A percentile compares a stretch with the other conserved stretches of the same genome.
phyloP scores from a whole-genome alignment of 2,113 vertebrate genomes.

The Gymnarchus niloticus region DNA sequence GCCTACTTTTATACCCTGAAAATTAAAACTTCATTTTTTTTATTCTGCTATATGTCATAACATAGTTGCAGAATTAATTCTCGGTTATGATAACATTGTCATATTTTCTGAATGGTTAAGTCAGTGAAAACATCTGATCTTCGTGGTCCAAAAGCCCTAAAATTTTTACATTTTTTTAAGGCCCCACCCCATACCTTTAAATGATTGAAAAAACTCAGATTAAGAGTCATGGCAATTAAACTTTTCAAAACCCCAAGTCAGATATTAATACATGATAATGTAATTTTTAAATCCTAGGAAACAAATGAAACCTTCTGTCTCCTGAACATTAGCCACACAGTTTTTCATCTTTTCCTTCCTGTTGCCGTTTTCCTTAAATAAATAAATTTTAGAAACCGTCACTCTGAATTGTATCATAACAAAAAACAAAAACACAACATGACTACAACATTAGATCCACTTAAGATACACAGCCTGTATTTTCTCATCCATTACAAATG shows the following conservation, averaged over 20 bases:
- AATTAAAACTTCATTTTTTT: not conserved
- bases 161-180: not conserved
- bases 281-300: not conserved
- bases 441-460: no score
- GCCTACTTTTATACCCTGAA: not conserved
- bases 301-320: no score
- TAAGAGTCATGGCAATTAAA: not conserved
- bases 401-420: not conserved
- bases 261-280: not conserved
- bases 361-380: not conserved
- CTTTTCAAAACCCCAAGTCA: not conserved
- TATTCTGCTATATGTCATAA: not conserved
- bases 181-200: not conserved
- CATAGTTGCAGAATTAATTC: not conserved
- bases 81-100: not conserved
- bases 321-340: no score
- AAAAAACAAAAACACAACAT: not conserved
- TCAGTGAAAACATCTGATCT: not conserved
- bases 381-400: not conserved
- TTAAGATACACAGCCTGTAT: no score
- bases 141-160: not conserved
- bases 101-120: not conserved
- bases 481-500: no score
- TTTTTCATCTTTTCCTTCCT: not conserved
- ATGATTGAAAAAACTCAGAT: slow-evolving; percentile 7